A percentile compares a stretch with the other conserved stretches of the same genome.
Evolutionary conservation across 2,797 vertebrate genomes (phyloP).

Genomic region (Smutsia temminckii): DNA sequence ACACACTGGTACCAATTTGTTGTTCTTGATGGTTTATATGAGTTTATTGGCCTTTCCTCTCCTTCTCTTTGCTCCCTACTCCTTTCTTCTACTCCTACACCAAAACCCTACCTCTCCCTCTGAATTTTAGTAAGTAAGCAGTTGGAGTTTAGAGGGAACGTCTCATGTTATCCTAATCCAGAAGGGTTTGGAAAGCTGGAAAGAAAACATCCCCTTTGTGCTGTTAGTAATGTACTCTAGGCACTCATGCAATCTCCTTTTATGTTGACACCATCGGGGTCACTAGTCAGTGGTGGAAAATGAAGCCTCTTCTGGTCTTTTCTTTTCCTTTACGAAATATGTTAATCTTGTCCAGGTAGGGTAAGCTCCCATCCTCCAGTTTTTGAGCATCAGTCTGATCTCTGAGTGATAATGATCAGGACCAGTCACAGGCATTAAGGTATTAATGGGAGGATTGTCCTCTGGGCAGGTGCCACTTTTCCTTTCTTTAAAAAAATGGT

Average conservation of each 20-base stretch:
- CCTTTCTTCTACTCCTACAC: not conserved
- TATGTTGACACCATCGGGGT: not conserved
- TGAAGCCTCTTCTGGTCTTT: not conserved
- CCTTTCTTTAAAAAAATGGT: not conserved
- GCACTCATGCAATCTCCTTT: not conserved
- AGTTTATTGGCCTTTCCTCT: not conserved
- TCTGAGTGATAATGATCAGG: not conserved
- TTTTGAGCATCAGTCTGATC: not conserved
- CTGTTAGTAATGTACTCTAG: not conserved
- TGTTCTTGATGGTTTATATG: not conserved
- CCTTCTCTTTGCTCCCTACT: not conserved
- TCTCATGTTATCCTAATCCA: not conserved
- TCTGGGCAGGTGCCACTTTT: not conserved
- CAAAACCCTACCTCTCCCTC: not conserved
- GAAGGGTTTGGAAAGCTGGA: not conserved
- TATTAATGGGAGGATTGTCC: not conserved
- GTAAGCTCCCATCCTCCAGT: too few species aligned
- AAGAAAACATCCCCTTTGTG: not conserved
- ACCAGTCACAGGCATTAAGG: not conserved
- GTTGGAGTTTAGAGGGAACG: not conserved
- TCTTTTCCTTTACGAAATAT: not conserved
- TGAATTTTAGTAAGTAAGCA: not conserved
- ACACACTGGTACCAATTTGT: not conserved
- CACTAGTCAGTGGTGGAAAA: not conserved
- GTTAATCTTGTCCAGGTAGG: not conserved